Percentiles rank a stretch among this genome's conserved stretches.
Evolutionary conservation across 2,113 vertebrate species (phyloP).

Genomic region (Propithecus coquereli): DNA sequence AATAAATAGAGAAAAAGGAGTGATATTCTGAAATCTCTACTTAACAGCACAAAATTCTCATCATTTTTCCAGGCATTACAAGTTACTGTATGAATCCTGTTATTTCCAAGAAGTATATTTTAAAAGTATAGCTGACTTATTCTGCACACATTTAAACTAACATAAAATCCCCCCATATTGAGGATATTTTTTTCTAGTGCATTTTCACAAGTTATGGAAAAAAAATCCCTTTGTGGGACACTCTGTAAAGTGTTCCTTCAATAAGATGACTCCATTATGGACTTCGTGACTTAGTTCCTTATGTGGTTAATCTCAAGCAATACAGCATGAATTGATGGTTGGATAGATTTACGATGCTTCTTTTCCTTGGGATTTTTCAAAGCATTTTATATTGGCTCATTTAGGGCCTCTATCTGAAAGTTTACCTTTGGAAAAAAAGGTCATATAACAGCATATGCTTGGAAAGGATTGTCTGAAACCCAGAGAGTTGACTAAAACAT

Average conservation of each 20-base stretch:
- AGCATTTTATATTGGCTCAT: conserved; percentile 2
- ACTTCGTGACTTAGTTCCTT: not conserved
- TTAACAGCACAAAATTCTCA: not conserved
- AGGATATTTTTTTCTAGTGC: not conserved
- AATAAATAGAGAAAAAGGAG: conserved; percentile 17
- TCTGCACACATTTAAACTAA: not conserved
- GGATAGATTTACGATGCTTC: not conserved
- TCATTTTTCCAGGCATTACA: not conserved
- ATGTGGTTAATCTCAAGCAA: conserved; percentile 8
- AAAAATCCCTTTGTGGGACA: not conserved
- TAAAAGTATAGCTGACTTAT: not conserved
- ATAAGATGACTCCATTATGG: not conserved
- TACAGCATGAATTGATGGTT: not conserved
- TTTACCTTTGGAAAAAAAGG: not conserved
- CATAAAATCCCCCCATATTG: not conserved
- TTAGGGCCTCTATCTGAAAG: not conserved
- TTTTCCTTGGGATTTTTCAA: not conserved
- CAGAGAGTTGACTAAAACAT: not conserved
- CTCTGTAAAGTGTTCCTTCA: conserved; percentile 2
- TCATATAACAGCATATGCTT: not conserved
- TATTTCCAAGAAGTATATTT: not conserved
- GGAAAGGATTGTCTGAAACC: not conserved
- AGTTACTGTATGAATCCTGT: not conserved
- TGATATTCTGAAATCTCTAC: not conserved
- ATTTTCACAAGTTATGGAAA: not conserved